Base-by-base conservation (phyloP, 2,797 vertebrate genomes). In the Acridotheres tristis region DNA sequence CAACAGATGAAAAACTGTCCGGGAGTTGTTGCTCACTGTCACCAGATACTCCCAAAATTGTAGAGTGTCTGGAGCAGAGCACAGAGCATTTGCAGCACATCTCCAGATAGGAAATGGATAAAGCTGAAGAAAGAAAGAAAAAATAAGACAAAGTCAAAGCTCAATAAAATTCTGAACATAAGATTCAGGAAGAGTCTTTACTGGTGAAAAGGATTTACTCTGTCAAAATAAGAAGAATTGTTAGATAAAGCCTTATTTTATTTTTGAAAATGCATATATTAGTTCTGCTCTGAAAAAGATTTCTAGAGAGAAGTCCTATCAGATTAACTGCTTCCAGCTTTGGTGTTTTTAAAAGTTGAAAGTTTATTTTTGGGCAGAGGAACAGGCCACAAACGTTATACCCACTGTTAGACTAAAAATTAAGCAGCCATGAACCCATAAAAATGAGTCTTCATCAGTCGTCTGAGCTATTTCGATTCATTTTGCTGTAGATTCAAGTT, bases 221-320 rank as follows among this genome's bases (percentile, higher is more conserved):
- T 74, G 19, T 59, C 29, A 63, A 69, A 78, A 54, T 14, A 82
- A 5, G 5, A 51, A 48, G 9, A 30, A n/a, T 21, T 23, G 1
- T 47, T 45, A 47, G 19, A 16, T n/a, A 40, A 65, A 88, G 1
- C 7, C 6, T 5, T 40, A 48, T 23, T 62, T 69, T 63, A 32
- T 29, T 42, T 51, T 43, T 4, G 7, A 29, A 66, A 51, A 27
- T 5, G 13, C 0, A 0, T 34, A 1, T 16, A 14, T 76, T 27
- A 17, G 14, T 79, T 94, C 22, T 88, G 20, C 40, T 77, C 30
- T 78, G 58, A 32, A 61, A 40, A 94, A 42, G 22, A 19, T 16
- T 54, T 5, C 15, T 43, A 36, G 21, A 30, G 27, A 18, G 2
- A 57, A 80, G 11, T 30, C 16, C 8, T 63, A 3, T 23, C 58